Base-by-base conservation (phyloP, 2,888 invertebrate species). In the Stenodera caucasica region DNA sequence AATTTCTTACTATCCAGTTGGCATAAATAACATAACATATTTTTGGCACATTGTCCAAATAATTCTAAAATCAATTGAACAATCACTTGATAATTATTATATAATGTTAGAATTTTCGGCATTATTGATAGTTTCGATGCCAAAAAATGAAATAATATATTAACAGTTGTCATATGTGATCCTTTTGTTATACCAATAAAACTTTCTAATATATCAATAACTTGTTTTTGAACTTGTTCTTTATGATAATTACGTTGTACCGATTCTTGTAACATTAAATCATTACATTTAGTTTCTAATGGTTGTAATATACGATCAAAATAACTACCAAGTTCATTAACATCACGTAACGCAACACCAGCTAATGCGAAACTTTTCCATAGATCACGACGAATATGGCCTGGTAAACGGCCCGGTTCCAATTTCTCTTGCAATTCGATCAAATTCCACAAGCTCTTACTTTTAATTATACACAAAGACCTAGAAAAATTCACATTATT, bases 121-220 rank as follows among this genome's bases (percentile, higher is more conserved):
- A 90, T 80, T 76, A 89, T 88, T 21, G 84, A 84, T 69, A 93
- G 77, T 35, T 90, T 82, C 6, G 87, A 87, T 51, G 88, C 77
- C 77, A 89, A 84, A 71, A 86, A 84, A 21, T 76, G 70, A 76
- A 87, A 89, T 35, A 86, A 75, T 54, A 80, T 71, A 59, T 80
- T 75, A 1, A 82, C 83, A 1, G 83, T 83, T 5, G 79, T 69
- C 60, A 63, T 63, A 53, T 63, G 63, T 11, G 63, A 80, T 0
- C 90, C 91, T 72, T 88, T 87, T 0, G 87, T 86, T 61, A 89
- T 84, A 23, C 91, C 91, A 74, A 88, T 87, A 63, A 90, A 86
- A 60, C 88, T 88, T 76, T 94, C 93, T 0, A 94, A 79, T 33
- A 92, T 84, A 74, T 90, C 89, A 0, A 89, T 85, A 2, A 94